phyloP scores from a whole-genome alignment of 1,140 invertebrate species.

The Oppia nitens region DNA sequence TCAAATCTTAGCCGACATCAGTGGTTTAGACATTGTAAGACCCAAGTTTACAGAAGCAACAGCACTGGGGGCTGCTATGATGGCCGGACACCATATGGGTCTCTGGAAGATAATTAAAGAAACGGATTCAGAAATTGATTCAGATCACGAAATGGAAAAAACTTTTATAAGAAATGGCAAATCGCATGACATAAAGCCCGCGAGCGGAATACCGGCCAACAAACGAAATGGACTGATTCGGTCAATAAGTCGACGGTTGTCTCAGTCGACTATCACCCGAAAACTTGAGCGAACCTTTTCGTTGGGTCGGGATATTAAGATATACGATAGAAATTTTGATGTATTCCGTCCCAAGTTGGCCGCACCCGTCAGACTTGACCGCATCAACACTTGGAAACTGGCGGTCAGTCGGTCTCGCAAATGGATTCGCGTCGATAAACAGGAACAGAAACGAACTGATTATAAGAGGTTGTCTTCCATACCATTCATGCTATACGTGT shows the following conservation, averaged over 20 bases:
- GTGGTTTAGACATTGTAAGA: constrained; percentile 63
- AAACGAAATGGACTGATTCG: neutral
- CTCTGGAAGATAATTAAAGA: constrained; percentile 31
- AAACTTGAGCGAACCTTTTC: neutral
- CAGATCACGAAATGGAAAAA: too few relatives aligned
- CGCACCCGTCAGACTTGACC: neutral
- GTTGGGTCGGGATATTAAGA: neutral
- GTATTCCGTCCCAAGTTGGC: constrained; percentile 2
- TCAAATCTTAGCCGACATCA: constrained; percentile 82
- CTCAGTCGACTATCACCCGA: neutral
- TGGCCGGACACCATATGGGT: constrained; percentile 60
- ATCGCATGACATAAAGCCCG: too few relatives aligned
- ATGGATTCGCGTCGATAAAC: constrained; percentile 8
- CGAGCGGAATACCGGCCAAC: neutral
- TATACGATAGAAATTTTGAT: neutral
- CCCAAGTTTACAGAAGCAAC: constrained; percentile 71
- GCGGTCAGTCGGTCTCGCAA: constrained; percentile 3
- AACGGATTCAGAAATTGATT: neutral
- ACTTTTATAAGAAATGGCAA: too few relatives aligned
- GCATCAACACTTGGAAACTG: neutral
- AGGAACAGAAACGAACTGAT: constrained; percentile 1
- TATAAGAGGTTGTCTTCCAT: constrained; percentile 11
- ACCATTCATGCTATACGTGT: constrained; percentile 9
- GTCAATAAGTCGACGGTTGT: neutral
- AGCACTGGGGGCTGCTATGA: constrained; percentile 73